Evolutionary conservation across 2,113 vertebrate species (phyloP), one percentile per base, ranked within the genome.

Genomic region (Percina caprodes): DNA sequence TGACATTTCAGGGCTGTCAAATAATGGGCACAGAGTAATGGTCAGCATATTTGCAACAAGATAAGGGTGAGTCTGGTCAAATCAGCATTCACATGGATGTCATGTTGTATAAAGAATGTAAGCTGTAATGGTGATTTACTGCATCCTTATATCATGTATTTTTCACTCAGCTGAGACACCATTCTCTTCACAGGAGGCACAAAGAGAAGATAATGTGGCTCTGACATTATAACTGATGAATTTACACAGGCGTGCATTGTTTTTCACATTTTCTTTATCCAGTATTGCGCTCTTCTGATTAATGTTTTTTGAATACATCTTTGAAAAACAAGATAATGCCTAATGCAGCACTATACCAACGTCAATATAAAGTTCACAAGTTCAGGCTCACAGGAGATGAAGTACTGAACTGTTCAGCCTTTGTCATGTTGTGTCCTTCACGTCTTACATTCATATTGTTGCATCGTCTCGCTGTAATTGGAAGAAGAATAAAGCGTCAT

Each of bases 1-100:
- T 94, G 92, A 92, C 93, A 94, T 94, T 93, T 93, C 68, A 59
- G 82, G 5, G 46, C 62, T 45, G 86, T 81, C 77, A 69, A 80
- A 88, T 90, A 84, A 91, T 74, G 69, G 79, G 51, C 54, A 35
- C 65, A 52, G 75, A 79, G 69, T 83, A 85, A 91, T 84, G 88
- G 88, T 88, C 88, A 86, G 82, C 84, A 86, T 88, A 90, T 93
- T 89, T 33, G 52, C 60, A 55, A 79, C 77, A 66, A 84, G 85
- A 91, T 89, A 92, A 88, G 91, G 89, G 88, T 86, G 82, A 89
- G 66, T 65, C 81, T 79, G 88, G 88, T 87, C 79, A 87, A 84
- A 84, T 87, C 77, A 77, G 72, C 66, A 78, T 90, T 85, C 81
- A 59, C 18, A 12, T 6, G 54, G 73, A 74, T 68, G 75, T 77